Conservation (phyloP, 2,888 invertebrate genomes). For the Melanotus villosus region DNA sequence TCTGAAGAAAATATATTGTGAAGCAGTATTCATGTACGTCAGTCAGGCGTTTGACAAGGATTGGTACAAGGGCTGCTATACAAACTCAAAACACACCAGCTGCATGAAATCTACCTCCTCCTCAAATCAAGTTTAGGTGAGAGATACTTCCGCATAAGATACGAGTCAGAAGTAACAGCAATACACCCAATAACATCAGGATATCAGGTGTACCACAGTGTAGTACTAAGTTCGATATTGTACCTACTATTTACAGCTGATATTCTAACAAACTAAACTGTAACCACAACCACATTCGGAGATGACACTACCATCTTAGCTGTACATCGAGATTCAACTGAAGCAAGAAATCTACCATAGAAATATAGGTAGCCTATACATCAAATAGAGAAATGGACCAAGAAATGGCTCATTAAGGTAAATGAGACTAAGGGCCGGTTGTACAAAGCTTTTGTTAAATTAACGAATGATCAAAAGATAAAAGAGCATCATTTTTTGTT, state of each 20-base stretch:
- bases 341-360: too few relatives aligned
- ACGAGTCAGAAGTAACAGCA: conserved; percentile 30
- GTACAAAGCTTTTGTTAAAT: too few relatives aligned
- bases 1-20: conserved; percentile 2
- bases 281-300: conserved; percentile 30
- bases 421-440: too few relatives aligned
- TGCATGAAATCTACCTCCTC: background rate
- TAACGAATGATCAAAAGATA: too few relatives aligned
- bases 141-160: conserved; percentile 32
- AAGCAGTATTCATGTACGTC: background rate
- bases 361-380: too few relatives aligned
- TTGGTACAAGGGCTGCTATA: background rate
- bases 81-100: background rate
- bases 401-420: too few relatives aligned
- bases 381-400: too few relatives aligned
- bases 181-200: conserved; percentile 32
- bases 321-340: too few relatives aligned
- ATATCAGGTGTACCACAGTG: conserved; percentile 40
- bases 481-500: too few relatives aligned
- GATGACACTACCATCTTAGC: conserved; percentile 46
- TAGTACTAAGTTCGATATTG: conserved; percentile 33
- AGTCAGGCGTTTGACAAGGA: background rate
- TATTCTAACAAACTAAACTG: conserved; percentile 14
- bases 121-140: conserved; percentile 23
- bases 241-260: too few relatives aligned